Evolutionary conservation across 1,140 invertebrate genomes (phyloP), one percentile per base, ranked within the genome.

Genomic region (Prorops nasuta): DNA sequence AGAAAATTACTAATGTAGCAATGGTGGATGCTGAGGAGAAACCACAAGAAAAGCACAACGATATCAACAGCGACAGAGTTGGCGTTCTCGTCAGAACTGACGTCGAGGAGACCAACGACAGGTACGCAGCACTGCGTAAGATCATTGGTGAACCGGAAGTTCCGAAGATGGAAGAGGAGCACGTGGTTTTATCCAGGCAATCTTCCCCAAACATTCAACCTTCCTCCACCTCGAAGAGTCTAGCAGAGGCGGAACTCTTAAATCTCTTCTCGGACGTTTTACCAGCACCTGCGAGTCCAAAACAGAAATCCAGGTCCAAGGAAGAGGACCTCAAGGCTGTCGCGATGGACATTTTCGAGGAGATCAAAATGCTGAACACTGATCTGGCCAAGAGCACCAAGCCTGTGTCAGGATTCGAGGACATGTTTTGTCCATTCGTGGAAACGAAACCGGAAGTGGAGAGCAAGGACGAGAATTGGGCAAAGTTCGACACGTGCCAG

Each of bases 401-500:
- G 18, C 22, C 55, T 21, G 3, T 37, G 9, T n/a, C 67, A 0
- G 69, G 66, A 36, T 73, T 73, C 39, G 70, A 76, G 18, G 64
- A 74, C 20, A 63, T 75, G 14, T 74, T 76, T 43, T 64, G 52
- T 41, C 62, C 67, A 1, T 75, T 76, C 34, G 16, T 54, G 12
- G 66, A 69, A 34, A 42, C 56, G 3, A 67, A 67, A 49, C 14
- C 56, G 48, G 64, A 71, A 0, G n/a, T n/a, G n/a, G 62, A 60
- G 6, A 36, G 31, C 3, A 69, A 76, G 39, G 69, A 76, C 1
- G 61, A 65, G 4, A 77, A 72, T 20, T 81, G 79, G 79, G 77
- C 78, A 0, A 80, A 80, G 37, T 81, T 81, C 60, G 78, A 80
- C 36, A 64, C 69, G 0, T 64, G 62, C 17, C 48, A 69, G 6